These are phyloP conservation scores for Conger conger DNA, from an alignment of 2,113 vertebrate genomes.

Conservation along the genomic window DNA sequence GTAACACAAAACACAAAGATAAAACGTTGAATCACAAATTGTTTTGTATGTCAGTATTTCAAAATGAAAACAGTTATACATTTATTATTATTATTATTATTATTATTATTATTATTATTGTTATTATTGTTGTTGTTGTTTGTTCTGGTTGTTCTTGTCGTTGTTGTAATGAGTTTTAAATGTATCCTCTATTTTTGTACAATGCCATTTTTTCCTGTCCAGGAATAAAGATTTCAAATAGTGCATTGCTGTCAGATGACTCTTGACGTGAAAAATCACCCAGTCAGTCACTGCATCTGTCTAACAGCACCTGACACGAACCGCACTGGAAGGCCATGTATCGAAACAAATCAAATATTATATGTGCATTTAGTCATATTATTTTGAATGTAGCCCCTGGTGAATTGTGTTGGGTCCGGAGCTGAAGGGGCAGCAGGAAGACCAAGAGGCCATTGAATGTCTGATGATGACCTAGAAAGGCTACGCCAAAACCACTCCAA, in stretches of 20 bases:
- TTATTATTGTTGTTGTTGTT: slow-evolving; percentile 54
- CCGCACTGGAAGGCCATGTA: background rate
- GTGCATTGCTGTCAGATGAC: slow-evolving; percentile 17
- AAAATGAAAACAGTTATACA: slow-evolving; percentile 30
- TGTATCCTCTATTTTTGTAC: slow-evolving; percentile 71
- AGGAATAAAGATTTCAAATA: slow-evolving; percentile 65
- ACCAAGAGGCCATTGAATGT: background rate
- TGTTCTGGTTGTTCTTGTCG: slow-evolving; percentile 56
- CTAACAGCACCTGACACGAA: background rate
- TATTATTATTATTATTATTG: slow-evolving; percentile 42
- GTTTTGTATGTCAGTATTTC: slow-evolving; percentile 56
- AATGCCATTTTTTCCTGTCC: slow-evolving; percentile 61
- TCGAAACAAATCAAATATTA: no score
- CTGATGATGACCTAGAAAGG: background rate
- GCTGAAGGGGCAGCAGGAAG: background rate
- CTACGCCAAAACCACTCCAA: background rate
- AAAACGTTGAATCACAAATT: slow-evolving; percentile 22
- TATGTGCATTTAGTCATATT: background rate
- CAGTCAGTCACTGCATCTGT: background rate
- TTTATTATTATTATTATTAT: slow-evolving; percentile 56
- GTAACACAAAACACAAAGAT: background rate
- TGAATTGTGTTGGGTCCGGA: background rate
- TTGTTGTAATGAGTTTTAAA: slow-evolving; percentile 54
- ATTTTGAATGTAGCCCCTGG: background rate
- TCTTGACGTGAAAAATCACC: background rate